phyloP scores from a whole-genome alignment of 1,140 invertebrate genomes.

The Gryon sp. region DNA sequence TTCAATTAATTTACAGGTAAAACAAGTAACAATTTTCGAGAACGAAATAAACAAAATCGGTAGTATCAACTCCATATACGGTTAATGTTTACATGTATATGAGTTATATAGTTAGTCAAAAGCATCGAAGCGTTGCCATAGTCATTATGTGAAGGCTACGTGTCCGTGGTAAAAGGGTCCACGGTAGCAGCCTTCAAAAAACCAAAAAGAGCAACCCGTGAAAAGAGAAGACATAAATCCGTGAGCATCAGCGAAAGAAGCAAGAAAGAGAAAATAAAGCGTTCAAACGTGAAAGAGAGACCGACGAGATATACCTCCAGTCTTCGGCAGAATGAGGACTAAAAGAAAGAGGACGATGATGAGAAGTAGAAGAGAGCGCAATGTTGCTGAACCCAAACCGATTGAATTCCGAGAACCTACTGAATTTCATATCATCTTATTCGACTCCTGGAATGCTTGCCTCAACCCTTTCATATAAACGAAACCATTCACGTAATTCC shows the following conservation, averaged over 20 bases:
- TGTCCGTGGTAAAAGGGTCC: conserved; percentile 65
- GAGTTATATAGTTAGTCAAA: conserved; percentile 62
- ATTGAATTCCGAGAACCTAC: conserved; percentile 64
- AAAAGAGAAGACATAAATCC: conserved; percentile 53
- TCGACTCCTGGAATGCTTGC: conserved; percentile 57
- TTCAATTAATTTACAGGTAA: no score
- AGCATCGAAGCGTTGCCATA: conserved; percentile 66
- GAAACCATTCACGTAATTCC: conserved; percentile 61
- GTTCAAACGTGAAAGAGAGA: conserved; percentile 39
- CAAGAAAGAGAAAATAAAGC: conserved; percentile 38
- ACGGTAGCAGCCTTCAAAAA: conserved; percentile 63
- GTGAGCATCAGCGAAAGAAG: conserved; percentile 49
- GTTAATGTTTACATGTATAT: conserved; percentile 62
- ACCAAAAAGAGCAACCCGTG: conserved; percentile 51
- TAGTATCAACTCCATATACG: conserved; percentile 51
- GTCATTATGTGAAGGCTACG: conserved; percentile 65
- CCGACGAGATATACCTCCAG: conserved; percentile 44
- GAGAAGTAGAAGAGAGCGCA: conserved; percentile 55
- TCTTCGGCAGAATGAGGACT: conserved; percentile 52
- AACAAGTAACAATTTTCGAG: no score
- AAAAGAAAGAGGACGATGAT: conserved; percentile 63
- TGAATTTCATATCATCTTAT: conserved; percentile 65
- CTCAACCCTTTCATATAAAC: conserved; percentile 61
- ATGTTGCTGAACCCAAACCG: conserved; percentile 63
- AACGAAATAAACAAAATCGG: no score